Conservation (phyloP, 1,140 invertebrate species). For the Hermatobates lingyangjiaoensis region DNA sequence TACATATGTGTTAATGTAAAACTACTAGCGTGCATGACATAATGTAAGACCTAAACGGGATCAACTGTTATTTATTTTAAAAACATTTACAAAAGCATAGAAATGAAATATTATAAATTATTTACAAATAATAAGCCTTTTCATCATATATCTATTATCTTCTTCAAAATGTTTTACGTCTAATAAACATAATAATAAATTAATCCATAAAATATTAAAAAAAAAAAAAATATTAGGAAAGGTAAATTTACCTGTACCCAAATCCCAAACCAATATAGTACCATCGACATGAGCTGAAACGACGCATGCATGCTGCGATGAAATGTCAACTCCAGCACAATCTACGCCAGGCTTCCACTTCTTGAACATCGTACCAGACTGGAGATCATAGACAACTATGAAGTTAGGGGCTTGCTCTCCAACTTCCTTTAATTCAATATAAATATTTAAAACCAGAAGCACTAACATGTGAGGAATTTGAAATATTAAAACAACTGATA, state of each 20-base stretch:
- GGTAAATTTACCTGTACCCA: constrained; percentile 58
- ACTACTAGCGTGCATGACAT: too few species aligned
- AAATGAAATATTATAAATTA: not conserved
- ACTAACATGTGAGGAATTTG: too few species aligned
- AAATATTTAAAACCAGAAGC: too few species aligned
- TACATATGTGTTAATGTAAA: too few species aligned
- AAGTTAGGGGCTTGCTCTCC: constrained; percentile 68
- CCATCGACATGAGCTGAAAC: constrained; percentile 63
- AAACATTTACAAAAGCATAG: not conserved
- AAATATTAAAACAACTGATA: too few species aligned
- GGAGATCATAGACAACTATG: constrained; percentile 78
- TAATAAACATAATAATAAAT: not conserved
- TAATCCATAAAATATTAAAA: not conserved
- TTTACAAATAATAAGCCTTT: not conserved
- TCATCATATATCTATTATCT: not conserved
- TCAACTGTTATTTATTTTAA: too few species aligned
- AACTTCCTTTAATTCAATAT: constrained; percentile 51
- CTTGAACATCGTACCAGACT: constrained; percentile 77
- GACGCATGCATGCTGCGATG: constrained; percentile 57
- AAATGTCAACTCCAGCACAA: constrained; percentile 61
- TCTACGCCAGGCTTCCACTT: constrained; percentile 71
- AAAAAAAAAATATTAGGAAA: not conserved
- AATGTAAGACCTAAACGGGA: too few species aligned
- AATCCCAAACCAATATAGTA: constrained; percentile 65
- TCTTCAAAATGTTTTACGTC: not conserved